phyloP scores from a whole-genome alignment of 2,888 invertebrate species.

The Leucoma salicis region DNA sequence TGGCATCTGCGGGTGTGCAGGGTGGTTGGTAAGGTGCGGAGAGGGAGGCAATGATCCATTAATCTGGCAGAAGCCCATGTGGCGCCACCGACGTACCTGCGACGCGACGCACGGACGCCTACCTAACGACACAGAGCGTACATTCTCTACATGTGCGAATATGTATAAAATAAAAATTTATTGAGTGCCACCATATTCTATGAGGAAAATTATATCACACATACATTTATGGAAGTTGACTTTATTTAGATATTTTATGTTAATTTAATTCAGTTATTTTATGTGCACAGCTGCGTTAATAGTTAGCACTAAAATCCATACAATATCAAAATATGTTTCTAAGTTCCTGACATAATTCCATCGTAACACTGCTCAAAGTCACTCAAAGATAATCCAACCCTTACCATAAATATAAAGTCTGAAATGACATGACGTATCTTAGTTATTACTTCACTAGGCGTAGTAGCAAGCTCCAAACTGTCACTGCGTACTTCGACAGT shows the following conservation, averaged over 20 bases:
- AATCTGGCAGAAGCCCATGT: constrained; percentile 91
- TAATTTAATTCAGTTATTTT: too few species aligned
- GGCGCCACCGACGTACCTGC: constrained; percentile 85
- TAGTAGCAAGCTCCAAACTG: constrained; percentile 30
- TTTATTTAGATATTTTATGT: background rate
- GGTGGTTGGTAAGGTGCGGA: constrained; percentile 83
- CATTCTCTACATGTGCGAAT: constrained; percentile 65
- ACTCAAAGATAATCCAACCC: constrained; percentile 10
- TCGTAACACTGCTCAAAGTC: constrained; percentile 2
- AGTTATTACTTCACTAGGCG: constrained; percentile 31
- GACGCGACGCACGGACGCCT: constrained; percentile 79
- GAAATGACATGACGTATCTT: constrained; percentile 33
- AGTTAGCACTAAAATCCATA: too few species aligned
- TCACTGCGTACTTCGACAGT: constrained; percentile 28
- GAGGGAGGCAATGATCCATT: constrained; percentile 92
- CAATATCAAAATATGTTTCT: too few species aligned
- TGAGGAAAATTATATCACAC: constrained; percentile 10
- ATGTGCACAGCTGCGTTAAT: too few species aligned
- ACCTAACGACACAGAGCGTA: constrained; percentile 70
- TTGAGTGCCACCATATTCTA: constrained; percentile 25
- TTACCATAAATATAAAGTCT: constrained; percentile 30
- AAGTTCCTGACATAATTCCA: background rate
- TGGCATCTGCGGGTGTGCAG: constrained; percentile 60
- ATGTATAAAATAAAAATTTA: constrained; percentile 41
- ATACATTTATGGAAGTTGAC: background rate